Evolutionary conservation across 2,797 vertebrate genomes (phyloP).

Genomic region (Rhabdophis nuchalis): DNA sequence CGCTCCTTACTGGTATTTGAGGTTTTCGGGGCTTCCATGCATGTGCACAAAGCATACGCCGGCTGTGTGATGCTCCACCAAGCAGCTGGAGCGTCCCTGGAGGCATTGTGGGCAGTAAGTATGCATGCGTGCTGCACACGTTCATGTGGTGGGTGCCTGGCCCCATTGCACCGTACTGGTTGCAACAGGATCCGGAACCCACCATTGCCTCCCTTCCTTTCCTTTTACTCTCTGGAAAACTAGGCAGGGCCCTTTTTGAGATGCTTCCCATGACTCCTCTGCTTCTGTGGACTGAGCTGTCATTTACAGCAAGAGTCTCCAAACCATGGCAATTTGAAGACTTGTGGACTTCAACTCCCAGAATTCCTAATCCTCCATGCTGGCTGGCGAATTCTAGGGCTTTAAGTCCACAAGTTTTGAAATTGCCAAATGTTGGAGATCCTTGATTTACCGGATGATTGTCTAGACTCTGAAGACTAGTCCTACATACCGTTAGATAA

Average conservation of each 20-base stretch:
- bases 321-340: background rate
- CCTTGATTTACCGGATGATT: background rate
- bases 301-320: background rate
- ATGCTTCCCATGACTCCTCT: background rate
- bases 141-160: too few species aligned
- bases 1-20: too few species aligned
- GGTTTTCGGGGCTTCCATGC: too few species aligned
- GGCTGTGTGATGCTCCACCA: too few species aligned
- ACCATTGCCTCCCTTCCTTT: background rate
- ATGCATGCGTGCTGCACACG: too few species aligned
- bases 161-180: too few species aligned
- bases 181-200: too few species aligned
- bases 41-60: too few species aligned
- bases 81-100: too few species aligned
- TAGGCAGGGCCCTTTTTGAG: background rate
- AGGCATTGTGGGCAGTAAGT: too few species aligned
- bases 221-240: background rate
- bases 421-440: background rate
- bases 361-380: background rate
- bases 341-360: background rate
- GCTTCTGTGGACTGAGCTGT: background rate
- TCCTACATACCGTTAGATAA: background rate
- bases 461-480: background rate
- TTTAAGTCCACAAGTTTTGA: background rate
- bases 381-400: background rate